Evolutionary conservation across 2,797 vertebrate species (phyloP), one percentile per base, ranked within the genome.

Genomic region (Iguana delicatissima): DNA sequence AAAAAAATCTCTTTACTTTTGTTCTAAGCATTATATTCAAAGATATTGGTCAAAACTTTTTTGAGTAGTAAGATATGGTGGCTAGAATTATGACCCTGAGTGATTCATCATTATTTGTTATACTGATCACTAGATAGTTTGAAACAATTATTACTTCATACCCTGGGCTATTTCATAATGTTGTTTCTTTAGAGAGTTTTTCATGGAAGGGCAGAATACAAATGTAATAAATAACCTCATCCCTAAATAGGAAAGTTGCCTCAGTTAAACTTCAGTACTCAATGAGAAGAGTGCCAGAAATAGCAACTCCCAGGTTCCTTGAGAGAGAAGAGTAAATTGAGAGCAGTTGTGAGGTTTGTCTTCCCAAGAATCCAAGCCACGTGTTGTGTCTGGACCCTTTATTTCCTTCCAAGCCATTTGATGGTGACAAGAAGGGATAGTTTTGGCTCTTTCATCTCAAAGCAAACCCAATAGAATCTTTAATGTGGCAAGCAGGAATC

Each of bases 71-170:
- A 14, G 42, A 42, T 12, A 35, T 24, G 80, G 85, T 62, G 35
- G 86, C 76, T 80, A 80, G 64, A 72, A 72, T 29, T 22, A 20
- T 81, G 64, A 38, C 3, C 4, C 24, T 86, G 73, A 26, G 57
- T 76, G 55, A 35, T 80, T 64, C 62, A 88, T 46, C 20, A 22
- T 80, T 88, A 20, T 32, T 77, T 87, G 29, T 80, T 80, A 35
- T 80, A 35, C 50, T 55, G 32, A 29, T 55, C 24, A 79, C 24
- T 88, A 46, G 32, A 52, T 69, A 52, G 20, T 22, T 38, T 80
- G 42, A 88, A 72, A 24, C 24, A 55, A 7, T 26, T 12, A 52
- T 80, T 72, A 88, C 52, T 35, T 52, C 32, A 35, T 3, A 67
- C 6, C 6, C 29, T 67, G 20, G 14, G 8, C 32, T 50, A 67